phyloP scores from a whole-genome alignment of 2,797 vertebrate species.

The Crossoptilon crossoptilon region DNA sequence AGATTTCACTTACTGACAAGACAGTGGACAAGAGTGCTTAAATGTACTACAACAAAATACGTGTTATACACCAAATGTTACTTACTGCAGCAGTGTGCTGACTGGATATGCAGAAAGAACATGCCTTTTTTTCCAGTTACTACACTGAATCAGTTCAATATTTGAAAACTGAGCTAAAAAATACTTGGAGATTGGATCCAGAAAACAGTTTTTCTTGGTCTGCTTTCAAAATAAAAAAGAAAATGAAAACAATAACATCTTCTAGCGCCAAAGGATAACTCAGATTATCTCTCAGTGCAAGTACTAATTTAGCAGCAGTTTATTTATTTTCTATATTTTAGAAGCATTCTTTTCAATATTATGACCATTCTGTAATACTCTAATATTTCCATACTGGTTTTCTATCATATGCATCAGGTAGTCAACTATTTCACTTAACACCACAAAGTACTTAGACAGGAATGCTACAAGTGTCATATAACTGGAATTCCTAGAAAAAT shows the following conservation, averaged over 20 bases:
- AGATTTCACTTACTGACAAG: neutral
- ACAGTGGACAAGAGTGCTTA: neutral
- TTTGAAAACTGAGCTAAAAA: neutral
- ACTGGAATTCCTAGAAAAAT: neutral
- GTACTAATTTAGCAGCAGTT: constrained; percentile 2
- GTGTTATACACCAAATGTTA: neutral
- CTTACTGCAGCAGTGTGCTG: neutral
- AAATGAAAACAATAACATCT: neutral
- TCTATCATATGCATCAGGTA: neutral
- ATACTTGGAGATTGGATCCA: neutral
- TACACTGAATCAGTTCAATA: neutral
- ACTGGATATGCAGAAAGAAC: neutral
- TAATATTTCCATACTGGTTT: neutral
- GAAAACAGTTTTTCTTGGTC: neutral
- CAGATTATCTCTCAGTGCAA: neutral
- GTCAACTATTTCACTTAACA: neutral
- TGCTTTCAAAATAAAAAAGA: neutral
- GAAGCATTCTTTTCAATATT: neutral
- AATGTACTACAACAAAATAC: neutral
- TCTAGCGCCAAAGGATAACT: neutral
- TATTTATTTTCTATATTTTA: neutral
- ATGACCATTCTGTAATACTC: neutral
- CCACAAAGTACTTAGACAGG: neutral
- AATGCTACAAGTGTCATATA: neutral
- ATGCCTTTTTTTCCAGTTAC: neutral